These are phyloP conservation scores for Barypeithes pellucidus DNA, from an alignment of 2,888 invertebrate genomes.

Conservation along the genomic window DNA sequence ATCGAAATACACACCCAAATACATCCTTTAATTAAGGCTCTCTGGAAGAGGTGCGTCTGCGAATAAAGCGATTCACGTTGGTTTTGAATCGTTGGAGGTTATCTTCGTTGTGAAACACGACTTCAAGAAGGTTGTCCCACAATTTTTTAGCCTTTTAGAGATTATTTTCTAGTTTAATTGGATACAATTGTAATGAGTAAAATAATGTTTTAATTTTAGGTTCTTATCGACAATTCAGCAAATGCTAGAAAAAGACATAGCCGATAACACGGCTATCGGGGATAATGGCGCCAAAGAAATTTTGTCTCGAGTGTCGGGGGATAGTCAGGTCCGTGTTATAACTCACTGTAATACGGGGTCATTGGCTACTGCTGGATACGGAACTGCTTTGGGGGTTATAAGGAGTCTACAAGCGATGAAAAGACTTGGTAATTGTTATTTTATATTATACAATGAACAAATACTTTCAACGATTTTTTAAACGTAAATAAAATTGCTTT, in stretches of 20 bases:
- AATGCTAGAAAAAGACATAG: constrained; percentile 90
- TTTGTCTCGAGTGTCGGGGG: constrained; percentile 74
- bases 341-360: constrained; percentile 99
- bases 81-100: no score
- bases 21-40: no score
- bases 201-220: constrained; percentile 71
- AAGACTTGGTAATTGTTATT: constrained; percentile 63
- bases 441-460: no score
- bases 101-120: no score
- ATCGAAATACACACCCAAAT: no score
- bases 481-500: no score
- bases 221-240: constrained; percentile 84
- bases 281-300: constrained; percentile 87
- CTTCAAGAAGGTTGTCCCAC: no score
- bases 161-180: no score
- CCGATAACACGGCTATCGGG: constrained; percentile 91
- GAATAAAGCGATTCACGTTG: no score
- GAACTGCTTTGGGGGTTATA: constrained; percentile 97
- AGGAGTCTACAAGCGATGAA: constrained; percentile 82
- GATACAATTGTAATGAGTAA: neutral
- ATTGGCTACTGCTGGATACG: constrained; percentile 97
- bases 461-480: no score
- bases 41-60: no score
- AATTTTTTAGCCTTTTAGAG: no score
- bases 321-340: constrained; percentile 81